phyloP scores from a whole-genome alignment of 2,797 vertebrate genomes.

The Mus minutoides region DNA sequence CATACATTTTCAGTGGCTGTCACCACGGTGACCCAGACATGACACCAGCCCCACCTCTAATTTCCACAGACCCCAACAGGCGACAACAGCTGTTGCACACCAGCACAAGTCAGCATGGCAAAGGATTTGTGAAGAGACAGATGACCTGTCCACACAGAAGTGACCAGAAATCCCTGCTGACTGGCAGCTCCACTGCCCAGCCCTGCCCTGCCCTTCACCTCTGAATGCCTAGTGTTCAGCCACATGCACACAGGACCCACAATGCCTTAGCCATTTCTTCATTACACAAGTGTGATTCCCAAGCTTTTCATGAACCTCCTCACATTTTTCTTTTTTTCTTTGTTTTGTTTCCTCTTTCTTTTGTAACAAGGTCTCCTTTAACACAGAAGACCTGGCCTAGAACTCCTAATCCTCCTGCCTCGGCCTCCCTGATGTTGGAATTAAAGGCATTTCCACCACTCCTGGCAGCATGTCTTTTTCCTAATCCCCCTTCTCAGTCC shows the following conservation, averaged over 20 bases:
- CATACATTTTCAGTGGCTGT: fast-evolving
- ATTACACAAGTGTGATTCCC: too few relatives aligned
- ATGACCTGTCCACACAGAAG: background rate
- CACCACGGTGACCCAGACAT: background rate
- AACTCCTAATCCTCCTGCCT: background rate
- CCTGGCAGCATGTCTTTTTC: background rate
- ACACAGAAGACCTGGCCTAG: background rate
- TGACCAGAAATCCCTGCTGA: fast-evolving
- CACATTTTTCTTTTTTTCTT: background rate
- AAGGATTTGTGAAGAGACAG: background rate
- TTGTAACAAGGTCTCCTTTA: background rate
- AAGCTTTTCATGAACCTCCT: fast-evolving
- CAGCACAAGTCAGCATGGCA: fast-evolving
- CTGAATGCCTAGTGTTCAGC: background rate
- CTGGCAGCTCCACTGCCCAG: fast-evolving
- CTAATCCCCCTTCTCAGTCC: too few relatives aligned
- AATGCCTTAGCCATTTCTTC: background rate
- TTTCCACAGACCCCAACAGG: background rate
- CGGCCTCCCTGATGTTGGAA: background rate
- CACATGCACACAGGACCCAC: background rate
- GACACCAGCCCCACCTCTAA: background rate
- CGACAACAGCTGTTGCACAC: background rate
- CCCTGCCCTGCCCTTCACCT: fast-evolving
- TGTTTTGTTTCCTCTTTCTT: background rate
- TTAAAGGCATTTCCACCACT: background rate